These are phyloP conservation scores for Muraenolepis orangiensis DNA, from an alignment of 2,797 vertebrate genomes.

Conservation along the genomic window DNA sequence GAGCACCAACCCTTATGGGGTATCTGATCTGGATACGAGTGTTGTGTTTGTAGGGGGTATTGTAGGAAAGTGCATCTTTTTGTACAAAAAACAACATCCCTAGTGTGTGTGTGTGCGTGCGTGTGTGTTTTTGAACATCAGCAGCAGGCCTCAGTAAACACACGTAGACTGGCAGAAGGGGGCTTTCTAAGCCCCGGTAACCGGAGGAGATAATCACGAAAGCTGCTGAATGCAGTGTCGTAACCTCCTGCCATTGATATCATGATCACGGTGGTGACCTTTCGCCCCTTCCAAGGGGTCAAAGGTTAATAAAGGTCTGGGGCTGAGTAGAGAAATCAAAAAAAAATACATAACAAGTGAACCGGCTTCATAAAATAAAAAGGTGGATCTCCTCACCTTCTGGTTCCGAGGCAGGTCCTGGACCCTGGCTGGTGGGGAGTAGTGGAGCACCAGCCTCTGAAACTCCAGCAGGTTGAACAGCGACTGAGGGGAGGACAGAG, in stretches of 20 bases:
- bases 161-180: neutral
- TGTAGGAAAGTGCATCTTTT: neutral
- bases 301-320: neutral
- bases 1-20: conserved; percentile 32
- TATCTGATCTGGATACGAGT: neutral
- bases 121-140: neutral
- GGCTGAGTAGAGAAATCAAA: neutral
- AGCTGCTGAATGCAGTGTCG: neutral
- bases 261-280: neutral
- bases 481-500: conserved; percentile 72
- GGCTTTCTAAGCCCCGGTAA: neutral
- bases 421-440: conserved; percentile 83
- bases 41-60: neutral
- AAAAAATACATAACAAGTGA: neutral
- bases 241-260: neutral
- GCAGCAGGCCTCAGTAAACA: neutral
- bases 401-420: conserved; percentile 94
- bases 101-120: neutral
- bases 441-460: conserved; percentile 95
- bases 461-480: conserved; percentile 97
- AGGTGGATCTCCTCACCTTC: conserved; percentile 79
- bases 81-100: neutral
- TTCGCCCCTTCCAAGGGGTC: neutral
- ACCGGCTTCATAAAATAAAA: neutral
- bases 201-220: neutral